Base-by-base conservation (phyloP, 2,888 invertebrate genomes). In the Papilio elwesi region DNA sequence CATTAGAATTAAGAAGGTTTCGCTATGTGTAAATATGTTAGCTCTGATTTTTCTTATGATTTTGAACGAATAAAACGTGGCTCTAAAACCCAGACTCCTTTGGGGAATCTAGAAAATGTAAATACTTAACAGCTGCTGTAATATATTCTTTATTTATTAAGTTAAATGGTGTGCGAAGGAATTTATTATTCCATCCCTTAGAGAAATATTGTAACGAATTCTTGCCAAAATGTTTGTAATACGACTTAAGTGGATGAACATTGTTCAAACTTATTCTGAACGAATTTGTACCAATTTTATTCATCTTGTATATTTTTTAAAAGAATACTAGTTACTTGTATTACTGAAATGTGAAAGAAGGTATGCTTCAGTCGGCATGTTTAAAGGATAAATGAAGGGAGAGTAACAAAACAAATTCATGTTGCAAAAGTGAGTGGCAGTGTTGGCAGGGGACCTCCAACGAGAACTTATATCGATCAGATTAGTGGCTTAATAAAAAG, bases 71-170 rank as follows among this genome's bases (percentile, higher is more conserved):
- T 49, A 48, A n/a, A 38, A 15, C 7, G 6, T 49, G 11, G 26
- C n/a, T 48, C 13, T 12, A n/a, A 55, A 71, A 57, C 38, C 49
- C 6, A 11, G 36, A 11, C 55, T 47, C 66, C 71, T 51, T 16
- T 47, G 71, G 66, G 71, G 59, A 67, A 71, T 67, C 49, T 38
- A 10, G 53, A 26, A 16, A 8, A 36, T 53, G 52, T 53, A 26
- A 48, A 26, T 26, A 53, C 52, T 55, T 36, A n/a, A 13, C 47
- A 43, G 12, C 26, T 8, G 48, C 12, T 63, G 48, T 51, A n/a
- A 65, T 53, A 55, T 9, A 55, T 48, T 59, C 26, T 52, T 68
- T 67, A 72, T 68, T 68, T 15, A 62, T 63, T 16, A 47, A 67
- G 43, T 67, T n/a, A 49, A 11, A 48, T 64, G 26, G 62, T 53